A percentile compares a stretch with the other conserved stretches of the same genome.
Conservation (phyloP, 2,797 vertebrate species). For the Craterocephalus amniculus region DNA sequence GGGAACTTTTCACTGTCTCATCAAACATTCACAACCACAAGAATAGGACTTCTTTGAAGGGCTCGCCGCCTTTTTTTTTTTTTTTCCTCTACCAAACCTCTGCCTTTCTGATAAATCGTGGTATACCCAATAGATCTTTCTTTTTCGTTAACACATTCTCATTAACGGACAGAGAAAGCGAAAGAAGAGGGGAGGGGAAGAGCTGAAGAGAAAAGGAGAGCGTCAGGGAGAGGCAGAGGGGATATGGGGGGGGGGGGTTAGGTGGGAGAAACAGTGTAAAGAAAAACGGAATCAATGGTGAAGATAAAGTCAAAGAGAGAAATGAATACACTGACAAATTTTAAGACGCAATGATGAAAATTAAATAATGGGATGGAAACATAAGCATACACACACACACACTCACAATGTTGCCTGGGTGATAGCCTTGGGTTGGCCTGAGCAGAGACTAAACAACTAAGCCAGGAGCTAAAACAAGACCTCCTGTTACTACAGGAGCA, state of each 20-base stretch:
- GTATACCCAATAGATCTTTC: slow-evolving; percentile 85
- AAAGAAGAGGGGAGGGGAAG: slow-evolving; percentile 43
- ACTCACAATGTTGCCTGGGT: slow-evolving; percentile 50
- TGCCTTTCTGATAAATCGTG: slow-evolving; percentile 86
- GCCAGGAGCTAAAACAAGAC: slow-evolving; percentile 64
- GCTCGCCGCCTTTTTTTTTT: slow-evolving; percentile 67
- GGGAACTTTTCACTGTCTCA: slow-evolving; percentile 89
- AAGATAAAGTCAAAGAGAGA: slow-evolving; percentile 53
- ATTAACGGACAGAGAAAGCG: slow-evolving; percentile 79
- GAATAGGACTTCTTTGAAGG: slow-evolving; percentile 89
- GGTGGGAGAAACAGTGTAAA: slow-evolving; percentile 43
- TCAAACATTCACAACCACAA: slow-evolving; percentile 88
- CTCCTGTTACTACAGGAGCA: slow-evolving; percentile 34
- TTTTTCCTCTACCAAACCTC: slow-evolving; percentile 71
- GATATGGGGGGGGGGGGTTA: slow-evolving; percentile 13
- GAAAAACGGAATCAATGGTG: slow-evolving; percentile 41
- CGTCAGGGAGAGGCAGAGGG: slow-evolving; percentile 37
- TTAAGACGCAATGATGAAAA: slow-evolving; percentile 40
- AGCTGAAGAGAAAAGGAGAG: slow-evolving; percentile 32
- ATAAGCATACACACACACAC: neutral
- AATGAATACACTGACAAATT: slow-evolving; percentile 49
- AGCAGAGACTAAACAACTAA: slow-evolving; percentile 74
- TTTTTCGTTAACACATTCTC: slow-evolving; percentile 86
- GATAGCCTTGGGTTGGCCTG: slow-evolving; percentile 75
- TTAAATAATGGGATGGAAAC: slow-evolving; percentile 43